Base-by-base conservation (phyloP, 2,888 invertebrate genomes). In the Napeogenes sylphis region DNA sequence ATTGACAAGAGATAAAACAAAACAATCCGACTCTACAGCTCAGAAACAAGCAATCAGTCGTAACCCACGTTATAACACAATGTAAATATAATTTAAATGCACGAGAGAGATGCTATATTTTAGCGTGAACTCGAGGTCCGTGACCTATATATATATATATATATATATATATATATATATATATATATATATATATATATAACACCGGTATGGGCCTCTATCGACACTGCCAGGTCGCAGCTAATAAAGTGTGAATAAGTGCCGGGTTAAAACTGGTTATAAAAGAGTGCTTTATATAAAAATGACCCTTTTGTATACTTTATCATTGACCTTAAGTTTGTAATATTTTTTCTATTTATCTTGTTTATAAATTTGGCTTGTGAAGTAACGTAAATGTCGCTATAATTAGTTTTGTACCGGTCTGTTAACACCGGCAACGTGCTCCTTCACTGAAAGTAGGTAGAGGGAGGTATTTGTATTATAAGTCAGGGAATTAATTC, bases 231-330 rank as follows among this genome's bases (percentile, higher is more conserved):
- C 51, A 51, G 51, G 51, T 51, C 51, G 51, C 51, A 51, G 10
- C 30, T 51, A 51, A 51, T 51, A 51, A 51, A 30, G 51, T 51
- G 51, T 51, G 51, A 51, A 51, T 8, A 51, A 51, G 51, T 51
- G 51, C 51, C 10, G 30, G 42, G 42, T 42, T 42, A 51, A 30
- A 51, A 51, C 51, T 14, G 47, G 6, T 51, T 51, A 51, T 30
- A 51, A 51, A 51, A 51, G 51, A 51, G 51, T 30, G 10, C 30
- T 51, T 51, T 51, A 51, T 51, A 51, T 51, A 51, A 51, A 51
- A 51, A 21, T 30, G 21, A 30, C 30, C 12, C 10, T 51, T 21
- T 30, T 30, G 30, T 51, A n/a, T 47, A 47, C n/a, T 4, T 21
- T 14, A 47, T 21, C 2, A 21, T 13, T 47, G 21, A 47, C 30